Evolutionary conservation across 1,140 invertebrate species (phyloP), one percentile per base, ranked within the genome.

Genomic region (Mya arenaria): DNA sequence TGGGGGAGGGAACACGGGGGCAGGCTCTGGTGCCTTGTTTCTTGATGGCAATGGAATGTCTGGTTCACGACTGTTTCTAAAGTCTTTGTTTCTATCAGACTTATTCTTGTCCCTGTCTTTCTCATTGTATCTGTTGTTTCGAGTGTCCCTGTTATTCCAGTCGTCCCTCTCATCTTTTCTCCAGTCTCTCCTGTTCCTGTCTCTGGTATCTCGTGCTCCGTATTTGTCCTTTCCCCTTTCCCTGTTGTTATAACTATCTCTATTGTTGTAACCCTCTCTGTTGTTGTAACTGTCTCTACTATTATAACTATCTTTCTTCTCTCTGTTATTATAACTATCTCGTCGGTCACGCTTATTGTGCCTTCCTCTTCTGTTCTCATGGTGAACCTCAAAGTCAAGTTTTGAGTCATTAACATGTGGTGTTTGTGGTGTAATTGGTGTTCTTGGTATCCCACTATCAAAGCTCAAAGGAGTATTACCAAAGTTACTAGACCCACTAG

Each of bases 181-280:
- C 30, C 55, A 63, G 71, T 78, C 77, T 41, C 75, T 6, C 13
- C 72, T 48, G 82, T 83, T 83, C 39, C 86, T 77, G 41, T 85
- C 84, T 19, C 79, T 77, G 19, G 77, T 37, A 55, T 73, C 48
- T 34, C 71, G 39, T n/a, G 71, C 48, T 66, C 69, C 82, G 69
- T 77, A 63, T 10, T 74, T 13, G 32, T 72, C 69, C 23, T 58
- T 73, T 75, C 55, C 65, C 78, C 83, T 71, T 65, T 72, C 78
- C 55, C 34, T 71, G 58, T 79, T 82, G 58, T 62, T 82, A n/a
- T n/a, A n/a, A n/a, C n/a, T n/a, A n/a, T n/a, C n/a, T 37, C 62
- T 72, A 36, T 65, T 63, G 23, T 82, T 79, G 36, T 75, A 69
- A 5, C 80, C 77, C 34, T 71, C 68, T 19, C 65, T 58, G 60